Evolutionary conservation across 1,140 invertebrate species (phyloP).

Genomic region (Bombus sylvicola): DNA sequence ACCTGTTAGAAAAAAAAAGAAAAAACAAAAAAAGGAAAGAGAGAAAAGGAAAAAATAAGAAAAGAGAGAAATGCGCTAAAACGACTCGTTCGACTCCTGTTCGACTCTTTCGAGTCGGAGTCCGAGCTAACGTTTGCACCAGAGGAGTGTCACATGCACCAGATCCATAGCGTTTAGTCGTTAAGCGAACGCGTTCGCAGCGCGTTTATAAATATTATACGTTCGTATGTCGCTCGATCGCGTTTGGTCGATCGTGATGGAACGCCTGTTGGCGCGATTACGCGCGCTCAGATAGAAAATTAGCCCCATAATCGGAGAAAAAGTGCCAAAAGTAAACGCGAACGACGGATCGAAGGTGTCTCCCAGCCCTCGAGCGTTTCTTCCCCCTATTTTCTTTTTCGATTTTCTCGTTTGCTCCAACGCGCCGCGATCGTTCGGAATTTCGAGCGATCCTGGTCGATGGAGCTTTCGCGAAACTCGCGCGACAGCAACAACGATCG

Average conservation of each 20-base stretch:
- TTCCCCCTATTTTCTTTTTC: not conserved
- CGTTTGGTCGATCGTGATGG: not conserved
- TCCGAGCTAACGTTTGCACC: not conserved
- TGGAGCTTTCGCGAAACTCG: too few relatives aligned
- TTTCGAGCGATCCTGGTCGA: not conserved
- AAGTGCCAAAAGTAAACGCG: constrained; percentile 29
- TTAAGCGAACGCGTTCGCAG: not conserved
- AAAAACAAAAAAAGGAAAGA: not conserved
- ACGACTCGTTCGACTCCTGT: not conserved
- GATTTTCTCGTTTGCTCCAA: not conserved
- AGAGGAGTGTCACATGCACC: not conserved
- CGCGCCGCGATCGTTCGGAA: not conserved
- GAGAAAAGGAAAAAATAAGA: not conserved
- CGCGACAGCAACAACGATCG: not conserved
- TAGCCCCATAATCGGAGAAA: not conserved
- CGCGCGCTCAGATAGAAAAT: not conserved
- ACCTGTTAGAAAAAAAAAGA: not conserved
- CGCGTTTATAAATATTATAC: not conserved
- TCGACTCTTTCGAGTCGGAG: not conserved
- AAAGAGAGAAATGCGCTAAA: not conserved
- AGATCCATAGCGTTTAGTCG: not conserved
- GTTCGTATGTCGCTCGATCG: constrained; percentile 13
- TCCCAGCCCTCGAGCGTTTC: too few relatives aligned
- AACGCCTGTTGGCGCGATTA: not conserved
- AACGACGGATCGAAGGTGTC: not conserved